phyloP scores from a whole-genome alignment of 2,797 vertebrate species.

The Malurus splendens region DNA sequence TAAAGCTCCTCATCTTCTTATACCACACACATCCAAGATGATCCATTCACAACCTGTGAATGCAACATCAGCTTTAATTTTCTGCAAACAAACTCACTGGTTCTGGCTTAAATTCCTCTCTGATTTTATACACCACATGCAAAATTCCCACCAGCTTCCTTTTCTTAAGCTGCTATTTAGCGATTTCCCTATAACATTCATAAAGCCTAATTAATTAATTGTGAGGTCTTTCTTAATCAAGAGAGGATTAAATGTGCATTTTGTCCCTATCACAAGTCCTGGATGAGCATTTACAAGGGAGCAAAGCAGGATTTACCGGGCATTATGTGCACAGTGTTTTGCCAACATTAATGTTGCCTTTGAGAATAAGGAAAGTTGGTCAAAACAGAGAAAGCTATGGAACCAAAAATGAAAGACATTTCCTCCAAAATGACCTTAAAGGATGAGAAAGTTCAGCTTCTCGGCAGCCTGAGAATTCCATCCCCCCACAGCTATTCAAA shows the following conservation, averaged over 20 bases:
- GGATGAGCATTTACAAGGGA: neutral
- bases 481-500: neutral
- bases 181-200: neutral
- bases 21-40: neutral
- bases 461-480: neutral
- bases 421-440: slow-evolving; percentile 51
- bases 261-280: neutral
- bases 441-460: slow-evolving; percentile 60
- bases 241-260: neutral
- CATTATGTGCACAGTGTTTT: neutral
- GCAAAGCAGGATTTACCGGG: neutral
- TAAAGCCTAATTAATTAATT: neutral
- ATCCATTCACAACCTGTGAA: neutral
- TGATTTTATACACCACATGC: neutral
- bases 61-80: neutral
- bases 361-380: neutral
- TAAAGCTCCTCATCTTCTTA: neutral
- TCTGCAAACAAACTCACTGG: slow-evolving; percentile 4
- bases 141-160: neutral
- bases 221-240: neutral
- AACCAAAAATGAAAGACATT: slow-evolving; percentile 63
- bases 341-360: neutral
- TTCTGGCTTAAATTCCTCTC: neutral
- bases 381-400: slow-evolving; percentile 1
- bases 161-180: neutral